phyloP scores from a whole-genome alignment of 92 coral and sea anemone species.

The Epizoanthus ramosus region DNA sequence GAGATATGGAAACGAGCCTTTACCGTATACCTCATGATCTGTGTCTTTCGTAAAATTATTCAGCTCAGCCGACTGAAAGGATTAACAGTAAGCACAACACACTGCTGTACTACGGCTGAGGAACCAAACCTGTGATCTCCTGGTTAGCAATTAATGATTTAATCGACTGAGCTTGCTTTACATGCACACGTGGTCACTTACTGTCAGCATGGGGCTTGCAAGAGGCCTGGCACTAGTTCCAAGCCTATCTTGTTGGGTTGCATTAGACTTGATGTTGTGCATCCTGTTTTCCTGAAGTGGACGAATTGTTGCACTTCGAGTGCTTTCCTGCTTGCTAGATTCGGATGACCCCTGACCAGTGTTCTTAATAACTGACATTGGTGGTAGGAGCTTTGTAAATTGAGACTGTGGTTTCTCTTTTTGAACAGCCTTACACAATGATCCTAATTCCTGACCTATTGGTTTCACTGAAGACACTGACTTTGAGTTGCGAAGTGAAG shows the following conservation, averaged over 20 bases:
- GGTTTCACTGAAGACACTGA: not conserved
- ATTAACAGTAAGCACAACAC: too few species aligned
- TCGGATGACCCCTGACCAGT: not conserved
- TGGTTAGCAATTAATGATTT: too few species aligned
- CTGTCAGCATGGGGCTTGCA: conserved; percentile 25
- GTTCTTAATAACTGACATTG: not conserved
- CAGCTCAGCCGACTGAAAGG: too few species aligned
- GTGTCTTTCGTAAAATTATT: too few species aligned
- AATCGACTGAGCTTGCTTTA: too few species aligned
- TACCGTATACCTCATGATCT: too few species aligned
- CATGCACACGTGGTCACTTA: conserved; percentile 8
- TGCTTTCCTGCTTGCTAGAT: not conserved
- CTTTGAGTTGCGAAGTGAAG: conserved; percentile 21
- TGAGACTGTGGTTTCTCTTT: not conserved
- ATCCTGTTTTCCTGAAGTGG: conserved; percentile 23
- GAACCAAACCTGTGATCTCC: too few species aligned
- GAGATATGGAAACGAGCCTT: too few species aligned
- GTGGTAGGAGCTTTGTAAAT: conserved; percentile 26
- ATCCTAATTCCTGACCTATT: not conserved
- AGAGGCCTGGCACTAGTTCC: not conserved
- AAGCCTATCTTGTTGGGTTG: not conserved
- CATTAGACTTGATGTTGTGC: not conserved
- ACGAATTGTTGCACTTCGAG: not conserved
- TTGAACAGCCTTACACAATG: not conserved
- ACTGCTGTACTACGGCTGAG: too few species aligned